Conservation (phyloP, 2,888 invertebrate genomes). For the Choreutis nemorana region DNA sequence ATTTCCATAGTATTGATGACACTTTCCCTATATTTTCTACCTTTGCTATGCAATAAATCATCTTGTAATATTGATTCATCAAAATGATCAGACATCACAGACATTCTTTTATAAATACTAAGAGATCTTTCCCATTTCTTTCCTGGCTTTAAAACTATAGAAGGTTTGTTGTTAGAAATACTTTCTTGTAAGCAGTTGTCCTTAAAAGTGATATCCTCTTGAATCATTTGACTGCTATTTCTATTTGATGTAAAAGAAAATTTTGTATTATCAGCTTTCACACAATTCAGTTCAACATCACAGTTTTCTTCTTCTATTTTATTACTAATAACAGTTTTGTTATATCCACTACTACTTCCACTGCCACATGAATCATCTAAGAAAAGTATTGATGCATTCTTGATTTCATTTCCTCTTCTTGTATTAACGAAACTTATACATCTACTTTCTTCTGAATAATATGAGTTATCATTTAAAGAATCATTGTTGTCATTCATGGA, state of each 20-base stretch:
- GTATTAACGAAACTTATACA: conserved; percentile 48
- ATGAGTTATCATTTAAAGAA: no score
- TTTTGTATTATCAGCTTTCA: conserved; percentile 3
- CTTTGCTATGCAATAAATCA: conserved; percentile 43
- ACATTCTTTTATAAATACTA: conserved; percentile 63
- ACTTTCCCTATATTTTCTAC: conserved; percentile 64
- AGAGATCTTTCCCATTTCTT: conserved; percentile 75
- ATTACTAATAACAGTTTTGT: conserved; percentile 27
- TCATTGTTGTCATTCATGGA: no score
- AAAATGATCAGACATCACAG: conserved; percentile 39
- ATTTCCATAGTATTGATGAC: conserved; percentile 58
- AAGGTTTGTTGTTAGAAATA: no score
- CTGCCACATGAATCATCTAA: conserved; percentile 27
- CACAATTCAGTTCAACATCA: conserved; percentile 1
- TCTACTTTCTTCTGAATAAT: no score
- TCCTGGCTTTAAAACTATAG: conserved; percentile 69
- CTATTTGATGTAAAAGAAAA: conserved; percentile 17
- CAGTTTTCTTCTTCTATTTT: conserved; percentile 1
- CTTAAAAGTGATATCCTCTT: no score
- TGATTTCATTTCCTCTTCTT: conserved; percentile 33
- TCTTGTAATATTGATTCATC: conserved; percentile 45
- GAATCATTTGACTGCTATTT: no score
- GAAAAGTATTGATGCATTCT: conserved; percentile 28
- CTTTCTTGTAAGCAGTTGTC: no score
- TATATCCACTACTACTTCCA: conserved; percentile 28